Base-by-base conservation (phyloP, 64 coral and sea anemone species). In the Orbicella faveolata region DNA sequence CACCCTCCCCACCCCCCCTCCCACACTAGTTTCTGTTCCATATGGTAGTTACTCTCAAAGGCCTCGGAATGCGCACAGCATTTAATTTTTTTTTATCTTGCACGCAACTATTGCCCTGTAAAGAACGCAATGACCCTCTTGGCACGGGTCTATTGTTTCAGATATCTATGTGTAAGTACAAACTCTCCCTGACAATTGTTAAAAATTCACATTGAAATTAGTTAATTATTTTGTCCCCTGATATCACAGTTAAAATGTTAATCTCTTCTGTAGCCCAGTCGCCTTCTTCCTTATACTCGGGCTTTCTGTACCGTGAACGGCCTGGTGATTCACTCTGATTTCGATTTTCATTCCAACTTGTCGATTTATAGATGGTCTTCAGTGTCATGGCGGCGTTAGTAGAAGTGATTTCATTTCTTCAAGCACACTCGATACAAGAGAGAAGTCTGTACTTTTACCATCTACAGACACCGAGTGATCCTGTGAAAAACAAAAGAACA, bases 371-470 rank as follows among this genome's bases (percentile, higher is more conserved):
- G 23, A 44, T 37, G 39, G 52, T 21, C 12, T 14, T 1, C 9
- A 4, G 21, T 52, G 30, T 14, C 6, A 70, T 85, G 20, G 48
- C 13, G 82, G 82, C 20, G 87, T 34, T 84, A 89, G 79, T 65
- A 93, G 67, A 13, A 96, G 95, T 18, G 73, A 54, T 83, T 91
- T 83, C 26, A 91, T 88, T 75, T 96, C 95, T 26, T 90, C 81
- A 18, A 96, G 89, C 18, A 93, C 73, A 63, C 88, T 93, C 64
- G 92, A 93, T 16, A 96, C 75, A 21, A 96, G 88, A 17, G 95
- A 96, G 0, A 81, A 57, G 25, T 96, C 95, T 8, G 91, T 96
- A 16, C 88, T 92, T 78, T 96, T 96, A 30, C 95, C 95, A 75
- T 96, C 95, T 36, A 96, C 90, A 23, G 91, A 88, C 54, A 96